Evolutionary conservation across 2,797 vertebrate genomes (phyloP), one percentile per base, ranked within the genome.

Genomic region (Cossypha dichroa): DNA sequence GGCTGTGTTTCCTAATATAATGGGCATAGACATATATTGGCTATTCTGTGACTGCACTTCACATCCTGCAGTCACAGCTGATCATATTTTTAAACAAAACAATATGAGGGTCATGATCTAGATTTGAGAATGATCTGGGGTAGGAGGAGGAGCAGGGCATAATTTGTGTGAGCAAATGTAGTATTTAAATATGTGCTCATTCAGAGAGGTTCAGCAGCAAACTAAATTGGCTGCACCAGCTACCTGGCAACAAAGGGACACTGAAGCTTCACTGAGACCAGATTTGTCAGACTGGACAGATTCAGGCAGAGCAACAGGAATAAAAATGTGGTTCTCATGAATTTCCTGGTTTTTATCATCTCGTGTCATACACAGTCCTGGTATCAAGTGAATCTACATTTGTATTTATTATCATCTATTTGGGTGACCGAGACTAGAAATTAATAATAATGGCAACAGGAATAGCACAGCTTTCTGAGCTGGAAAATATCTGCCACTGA

Each of bases 401-500:
- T 73, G 69, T 97, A 95, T 96, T 88, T 86, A 67, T 91, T 93
- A 83, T 64, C 51, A 73, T 90, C 58, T 96, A n/a, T 97, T 96
- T 95, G 84, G 92, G 81, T 92, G 86, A 92, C 55, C 7, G 1
- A 90, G 89, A 79, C 29, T 81, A 67, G 60, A 41, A 96, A 96
- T 94, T 96, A 96, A 93, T 88, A 95, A 93, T 36, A 92, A 81
- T 55, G 78, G 64, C 67, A 94, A 83, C 46, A 83, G 64, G 72
- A 92, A 88, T 83, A 95, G 91, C 58, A 85, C 68, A 74, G 64
- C 56, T 91, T 96, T 96, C 94, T 93, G 49, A 75, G 59, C 87
- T 81, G 72, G 87, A 90, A 94, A 94, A 91, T 92, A 95, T 78
- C 96, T 97, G 96, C 93, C 95, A 94, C 92, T 84, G 77, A 94